Percentiles rank a stretch among this genome's conserved stretches.
phyloP scores from a whole-genome alignment of 1,140 invertebrate genomes.

The Drosophila willistoni region DNA sequence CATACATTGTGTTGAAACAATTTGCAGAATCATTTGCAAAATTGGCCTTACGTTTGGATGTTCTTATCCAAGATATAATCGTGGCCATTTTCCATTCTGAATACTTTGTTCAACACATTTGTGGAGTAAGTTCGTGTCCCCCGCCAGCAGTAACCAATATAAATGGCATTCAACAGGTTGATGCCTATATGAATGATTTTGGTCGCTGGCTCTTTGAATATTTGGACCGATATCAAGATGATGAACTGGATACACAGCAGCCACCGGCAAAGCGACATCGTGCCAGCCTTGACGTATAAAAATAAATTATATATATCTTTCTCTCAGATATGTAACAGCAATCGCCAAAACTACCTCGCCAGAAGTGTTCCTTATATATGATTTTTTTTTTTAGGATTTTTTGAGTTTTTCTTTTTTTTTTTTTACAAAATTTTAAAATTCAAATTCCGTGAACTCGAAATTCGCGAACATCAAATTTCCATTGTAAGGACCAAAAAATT shows the following conservation, averaged over 20 bases:
- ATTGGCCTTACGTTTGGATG: constrained; percentile 64
- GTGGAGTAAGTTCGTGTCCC: constrained; percentile 42
- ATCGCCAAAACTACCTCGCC: not conserved
- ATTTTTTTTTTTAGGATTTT: not conserved
- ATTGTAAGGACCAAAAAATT: not conserved
- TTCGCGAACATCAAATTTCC: not conserved
- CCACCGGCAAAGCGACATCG: constrained; percentile 27
- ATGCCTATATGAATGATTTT: constrained; percentile 67
- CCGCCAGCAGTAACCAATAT: constrained; percentile 53
- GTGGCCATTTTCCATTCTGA: constrained; percentile 72
- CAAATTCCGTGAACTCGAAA: not conserved
- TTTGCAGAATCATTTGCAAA: constrained; percentile 77
- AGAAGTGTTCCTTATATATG: constrained; percentile 3
- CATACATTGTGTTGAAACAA: constrained; percentile 70
- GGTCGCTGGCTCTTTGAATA: constrained; percentile 58
- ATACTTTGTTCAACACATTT: constrained; percentile 60
- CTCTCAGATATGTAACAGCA: not conserved
- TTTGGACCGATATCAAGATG: constrained; percentile 47
- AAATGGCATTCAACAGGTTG: constrained; percentile 52
- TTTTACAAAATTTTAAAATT: too few species aligned
- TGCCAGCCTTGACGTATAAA: not conserved
- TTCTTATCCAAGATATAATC: constrained; percentile 60
- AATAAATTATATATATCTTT: not conserved
- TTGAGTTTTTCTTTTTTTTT: not conserved
- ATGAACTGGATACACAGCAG: constrained; percentile 20